These are phyloP conservation scores for Euzophera pinguis DNA, from an alignment of 2,888 invertebrate genomes.

Conservation along the genomic window DNA sequence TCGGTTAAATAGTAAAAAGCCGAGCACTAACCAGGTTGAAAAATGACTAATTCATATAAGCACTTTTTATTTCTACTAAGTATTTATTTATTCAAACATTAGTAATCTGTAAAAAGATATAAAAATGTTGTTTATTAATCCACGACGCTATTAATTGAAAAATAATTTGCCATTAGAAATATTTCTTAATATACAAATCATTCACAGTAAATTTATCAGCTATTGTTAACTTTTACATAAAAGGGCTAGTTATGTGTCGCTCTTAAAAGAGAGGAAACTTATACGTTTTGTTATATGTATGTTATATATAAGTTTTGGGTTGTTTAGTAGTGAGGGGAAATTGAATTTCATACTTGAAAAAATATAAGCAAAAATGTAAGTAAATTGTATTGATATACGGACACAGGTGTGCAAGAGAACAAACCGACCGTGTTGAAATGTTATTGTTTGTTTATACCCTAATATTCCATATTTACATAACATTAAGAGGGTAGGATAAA, in stretches of 20 bases:
- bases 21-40: too few relatives aligned
- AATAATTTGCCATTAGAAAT: background rate
- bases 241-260: slow-evolving; percentile 36
- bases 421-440: slow-evolving; percentile 3
- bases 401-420: background rate
- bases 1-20: too few relatives aligned
- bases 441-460: background rate
- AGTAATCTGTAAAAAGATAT: too few relatives aligned
- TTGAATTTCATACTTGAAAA: slow-evolving; percentile 32
- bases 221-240: slow-evolving; percentile 45
- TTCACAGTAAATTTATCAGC: slow-evolving; percentile 36
- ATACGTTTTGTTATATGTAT: too few relatives aligned
- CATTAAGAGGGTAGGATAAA: background rate
- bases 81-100: too few relatives aligned
- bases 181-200: slow-evolving; percentile 25
- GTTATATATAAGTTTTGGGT: slow-evolving; percentile 33
- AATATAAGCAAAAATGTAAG: slow-evolving; percentile 12
- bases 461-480: background rate
- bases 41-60: too few relatives aligned
- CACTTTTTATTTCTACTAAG: too few relatives aligned
- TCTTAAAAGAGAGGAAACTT: slow-evolving; percentile 39
- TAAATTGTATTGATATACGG: slow-evolving; percentile 9
- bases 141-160: too few relatives aligned
- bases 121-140: too few relatives aligned
- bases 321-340: slow-evolving; percentile 29